Percentiles rank a stretch among this genome's conserved stretches.
These are phyloP conservation scores for Drosophila paulistorum DNA, from an alignment of 1,140 invertebrate species.

Conservation along the genomic window DNA sequence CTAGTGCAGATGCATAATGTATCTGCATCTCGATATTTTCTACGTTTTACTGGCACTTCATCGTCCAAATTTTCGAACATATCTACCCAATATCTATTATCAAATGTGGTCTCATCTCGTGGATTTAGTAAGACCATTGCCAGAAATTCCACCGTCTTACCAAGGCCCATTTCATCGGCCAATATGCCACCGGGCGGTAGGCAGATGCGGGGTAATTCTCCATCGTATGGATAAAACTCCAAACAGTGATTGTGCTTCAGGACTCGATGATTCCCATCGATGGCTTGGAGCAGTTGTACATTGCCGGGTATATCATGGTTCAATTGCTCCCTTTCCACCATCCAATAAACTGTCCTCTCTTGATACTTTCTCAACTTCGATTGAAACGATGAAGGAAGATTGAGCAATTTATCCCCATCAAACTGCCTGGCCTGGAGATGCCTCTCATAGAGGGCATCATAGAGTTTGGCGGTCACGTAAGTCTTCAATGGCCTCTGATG, in stretches of 20 bases:
- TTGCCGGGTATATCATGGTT: slow-evolving; percentile 35
- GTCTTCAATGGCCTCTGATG: slow-evolving; percentile 58
- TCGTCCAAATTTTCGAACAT: slow-evolving; percentile 31
- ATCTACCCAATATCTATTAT: slow-evolving; percentile 39
- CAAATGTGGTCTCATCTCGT: slow-evolving; percentile 40
- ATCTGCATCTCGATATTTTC: neutral
- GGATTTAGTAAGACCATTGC: slow-evolving; percentile 87
- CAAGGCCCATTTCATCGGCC: slow-evolving; percentile 93
- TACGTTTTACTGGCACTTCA: slow-evolving; percentile 44
- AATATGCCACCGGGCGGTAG: slow-evolving; percentile 89
- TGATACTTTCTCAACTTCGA: slow-evolving; percentile 87
- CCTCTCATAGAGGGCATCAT: slow-evolving; percentile 56
- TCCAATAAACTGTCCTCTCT: slow-evolving; percentile 87
- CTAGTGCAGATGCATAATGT: slow-evolving; percentile 55
- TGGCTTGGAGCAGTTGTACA: slow-evolving; percentile 35
- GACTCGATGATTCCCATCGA: slow-evolving; percentile 35
- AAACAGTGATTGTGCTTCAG: slow-evolving; percentile 84
- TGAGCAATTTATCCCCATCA: neutral
- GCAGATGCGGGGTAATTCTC: slow-evolving; percentile 25
- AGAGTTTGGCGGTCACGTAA: slow-evolving; percentile 70
- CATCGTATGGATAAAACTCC: slow-evolving; percentile 46
- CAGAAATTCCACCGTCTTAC: slow-evolving; percentile 92
- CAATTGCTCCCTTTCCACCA: slow-evolving; percentile 85
- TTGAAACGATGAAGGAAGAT: slow-evolving; percentile 45
- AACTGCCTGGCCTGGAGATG: slow-evolving; percentile 28